Conservation (phyloP, 1,140 invertebrate genomes). For the Saccostrea glomerata region DNA sequence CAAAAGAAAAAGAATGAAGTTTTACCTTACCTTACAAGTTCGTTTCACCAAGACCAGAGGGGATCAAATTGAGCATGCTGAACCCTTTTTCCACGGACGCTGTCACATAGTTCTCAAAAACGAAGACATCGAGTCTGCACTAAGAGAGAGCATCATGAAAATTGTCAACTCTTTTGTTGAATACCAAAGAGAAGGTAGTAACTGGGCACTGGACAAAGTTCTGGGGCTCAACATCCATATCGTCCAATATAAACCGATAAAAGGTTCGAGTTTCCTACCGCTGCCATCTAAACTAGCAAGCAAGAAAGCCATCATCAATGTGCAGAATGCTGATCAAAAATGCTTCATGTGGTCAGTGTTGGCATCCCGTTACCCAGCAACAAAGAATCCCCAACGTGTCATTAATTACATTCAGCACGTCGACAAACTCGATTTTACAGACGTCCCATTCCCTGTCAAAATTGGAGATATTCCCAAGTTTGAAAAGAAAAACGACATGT, state of each 20-base stretch:
- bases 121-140: background rate
- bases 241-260: background rate
- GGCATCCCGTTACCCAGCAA: too few species aligned
- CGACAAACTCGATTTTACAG: background rate
- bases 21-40: background rate
- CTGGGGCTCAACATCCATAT: too few species aligned
- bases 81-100: constrained; percentile 25
- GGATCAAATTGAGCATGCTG: background rate
- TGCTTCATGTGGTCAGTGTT: too few species aligned
- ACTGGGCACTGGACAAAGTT: too few species aligned
- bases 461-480: too few species aligned
- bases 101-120: constrained; percentile 38
- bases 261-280: constrained; percentile 43
- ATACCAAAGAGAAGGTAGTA: constrained; percentile 41
- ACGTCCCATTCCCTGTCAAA: background rate
- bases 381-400: too few species aligned
- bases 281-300: background rate
- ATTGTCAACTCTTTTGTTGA: too few species aligned
- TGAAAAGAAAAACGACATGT: too few species aligned
- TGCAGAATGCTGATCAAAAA: too few species aligned
- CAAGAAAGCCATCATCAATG: too few species aligned
- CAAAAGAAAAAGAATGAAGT: too few species aligned
- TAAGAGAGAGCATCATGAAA: background rate
- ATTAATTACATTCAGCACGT: too few species aligned
- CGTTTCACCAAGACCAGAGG: constrained; percentile 24